phyloP scores from a whole-genome alignment of 2,797 vertebrate genomes.

The Eremophila alpestris region DNA sequence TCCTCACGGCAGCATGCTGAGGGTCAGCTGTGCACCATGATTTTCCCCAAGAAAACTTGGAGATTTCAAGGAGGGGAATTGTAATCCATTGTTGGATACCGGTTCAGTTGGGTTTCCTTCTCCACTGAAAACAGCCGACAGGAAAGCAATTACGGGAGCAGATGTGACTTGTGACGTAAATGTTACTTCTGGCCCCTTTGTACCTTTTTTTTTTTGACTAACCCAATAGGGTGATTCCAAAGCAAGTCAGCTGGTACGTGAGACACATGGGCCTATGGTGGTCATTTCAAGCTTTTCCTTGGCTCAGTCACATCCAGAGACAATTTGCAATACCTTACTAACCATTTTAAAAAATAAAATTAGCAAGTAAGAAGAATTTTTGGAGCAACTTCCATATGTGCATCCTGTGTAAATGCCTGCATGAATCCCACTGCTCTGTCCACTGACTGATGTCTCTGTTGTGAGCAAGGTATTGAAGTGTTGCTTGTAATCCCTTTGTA shows the following conservation, averaged over 20 bases:
- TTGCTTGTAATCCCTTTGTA: not conserved
- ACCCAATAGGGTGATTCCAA: not conserved
- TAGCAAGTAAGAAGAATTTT: not conserved
- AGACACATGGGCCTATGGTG: not conserved
- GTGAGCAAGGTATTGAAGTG: not conserved
- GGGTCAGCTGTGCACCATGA: not conserved
- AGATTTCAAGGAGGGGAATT: not conserved
- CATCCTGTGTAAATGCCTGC: not conserved
- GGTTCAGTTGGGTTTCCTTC: not conserved
- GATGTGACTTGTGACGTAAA: constrained; percentile 56
- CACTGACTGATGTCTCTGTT: not conserved
- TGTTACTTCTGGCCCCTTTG: constrained; percentile 25
- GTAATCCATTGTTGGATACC: constrained; percentile 33
- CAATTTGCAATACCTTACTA: not conserved
- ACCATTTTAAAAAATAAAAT: not conserved
- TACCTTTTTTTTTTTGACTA: not conserved
- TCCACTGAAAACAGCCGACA: not conserved
- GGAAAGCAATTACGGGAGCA: constrained; percentile 52
- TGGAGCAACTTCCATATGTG: not conserved
- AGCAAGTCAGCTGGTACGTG: not conserved
- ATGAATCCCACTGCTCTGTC: not conserved
- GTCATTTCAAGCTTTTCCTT: not conserved
- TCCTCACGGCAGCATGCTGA: not conserved
- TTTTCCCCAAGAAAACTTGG: not conserved
- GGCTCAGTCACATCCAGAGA: not conserved